Base-by-base conservation (phyloP, 2,113 vertebrate species). In the Cynocephalus volans region DNA sequence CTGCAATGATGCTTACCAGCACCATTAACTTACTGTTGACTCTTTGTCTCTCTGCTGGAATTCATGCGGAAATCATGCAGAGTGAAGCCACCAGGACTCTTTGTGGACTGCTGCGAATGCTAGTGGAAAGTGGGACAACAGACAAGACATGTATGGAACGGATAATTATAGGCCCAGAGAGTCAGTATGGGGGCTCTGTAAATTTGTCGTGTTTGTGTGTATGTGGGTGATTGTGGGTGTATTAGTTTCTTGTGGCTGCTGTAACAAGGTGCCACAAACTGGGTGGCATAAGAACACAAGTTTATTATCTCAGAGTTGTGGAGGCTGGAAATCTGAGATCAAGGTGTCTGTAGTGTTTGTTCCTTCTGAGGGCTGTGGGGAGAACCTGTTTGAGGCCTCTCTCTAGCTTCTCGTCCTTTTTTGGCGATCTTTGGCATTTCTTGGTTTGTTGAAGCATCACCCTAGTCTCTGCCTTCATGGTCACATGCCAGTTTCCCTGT, bases 1-100 rank as follows among this genome's bases (percentile, higher is more conserved):
- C 99, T 26, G 99, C 99, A 19, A 98, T 99, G 99, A 99, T 99
- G 99, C 98, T 99, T 81, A 99, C 99, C 90, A 99, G 99, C 97
- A 99, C 99, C 0, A 98, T 99, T 94, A 99, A 99, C 97, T 99
- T 99, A 81, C 98, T 99, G 96, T 99, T 99, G 98, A 99, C 99
- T 0, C 97, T 99, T 24, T 99, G 99, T 67, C 99, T 99, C 6
- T 99, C 99, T 13, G 99, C 99, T 70, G 99, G 99, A 1, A 98
- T 99, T 88, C 99, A 99, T 5, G 99, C 99, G 2, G 99, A 99
- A 58, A 98, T 99, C 92, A 99, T 99, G 98, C 99, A 99, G 96
- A 98, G 97, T 0, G 99, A 99, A 56, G 99, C 99, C 60, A 99
- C 99, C 10, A 99, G 99, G 92, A 99, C 99, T 6, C 97, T 99